Conservation (phyloP, 2,888 invertebrate genomes). For the Anthophora plumipes region DNA sequence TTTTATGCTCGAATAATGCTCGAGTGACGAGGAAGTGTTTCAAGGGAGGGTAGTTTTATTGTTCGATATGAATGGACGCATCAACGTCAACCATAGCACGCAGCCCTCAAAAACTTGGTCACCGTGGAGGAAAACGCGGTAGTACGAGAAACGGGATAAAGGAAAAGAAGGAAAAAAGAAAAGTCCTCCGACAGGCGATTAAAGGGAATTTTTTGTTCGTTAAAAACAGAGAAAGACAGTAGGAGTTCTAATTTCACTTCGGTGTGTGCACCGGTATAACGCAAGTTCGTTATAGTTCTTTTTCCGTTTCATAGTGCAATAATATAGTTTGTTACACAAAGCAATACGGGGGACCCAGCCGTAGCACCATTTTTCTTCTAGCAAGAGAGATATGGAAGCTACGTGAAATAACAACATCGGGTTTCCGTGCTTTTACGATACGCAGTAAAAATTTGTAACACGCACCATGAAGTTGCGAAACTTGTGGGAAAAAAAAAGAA, state of each 20-base stretch:
- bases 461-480: conserved; percentile 11
- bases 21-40: no score
- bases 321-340: conserved; percentile 40
- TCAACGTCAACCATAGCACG: not conserved
- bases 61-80: not conserved
- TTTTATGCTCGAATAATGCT: no score
- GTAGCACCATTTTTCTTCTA: conserved; percentile 7
- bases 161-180: no score
- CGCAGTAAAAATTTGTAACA: conserved; percentile 39
- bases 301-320: conserved; percentile 7
- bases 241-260: conserved; percentile 4
- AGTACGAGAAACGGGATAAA: no score
- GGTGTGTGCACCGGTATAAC: not conserved
- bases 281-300: conserved; percentile 31
- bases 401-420: conserved; percentile 7
- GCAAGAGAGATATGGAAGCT: conserved; percentile 14
- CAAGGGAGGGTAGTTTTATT: not conserved
- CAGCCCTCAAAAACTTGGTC: not conserved
- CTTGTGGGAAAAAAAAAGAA: no score
- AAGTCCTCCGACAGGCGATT: not conserved
- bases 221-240: not conserved
- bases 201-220: conserved; percentile 17
- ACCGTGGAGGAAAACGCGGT: conserved; percentile 5
- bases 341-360: conserved; percentile 4
- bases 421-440: conserved; percentile 24